phyloP scores from a whole-genome alignment of 2,113 vertebrate genomes.

The Naja naja region DNA sequence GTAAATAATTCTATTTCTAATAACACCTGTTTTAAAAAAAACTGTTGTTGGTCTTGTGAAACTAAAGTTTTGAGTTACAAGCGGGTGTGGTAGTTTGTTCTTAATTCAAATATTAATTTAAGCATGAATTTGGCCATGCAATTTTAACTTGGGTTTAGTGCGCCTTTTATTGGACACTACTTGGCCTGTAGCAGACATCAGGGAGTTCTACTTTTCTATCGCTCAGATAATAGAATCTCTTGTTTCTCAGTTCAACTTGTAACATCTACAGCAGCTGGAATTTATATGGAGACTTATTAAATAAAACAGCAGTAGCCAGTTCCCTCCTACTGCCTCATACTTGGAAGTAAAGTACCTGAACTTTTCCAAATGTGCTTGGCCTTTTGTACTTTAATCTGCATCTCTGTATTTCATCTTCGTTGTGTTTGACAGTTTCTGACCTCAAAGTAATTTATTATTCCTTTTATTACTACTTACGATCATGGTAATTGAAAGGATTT shows the following conservation, averaged over 20 bases:
- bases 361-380: constrained; percentile 59
- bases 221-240: constrained; percentile 56
- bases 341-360: constrained; percentile 65
- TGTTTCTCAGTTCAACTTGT: constrained; percentile 64
- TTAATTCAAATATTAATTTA: constrained; percentile 25
- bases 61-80: background rate
- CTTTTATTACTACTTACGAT: constrained; percentile 70
- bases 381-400: constrained; percentile 62
- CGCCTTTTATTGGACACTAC: constrained; percentile 21
- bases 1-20: constrained; percentile 13
- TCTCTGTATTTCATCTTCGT: constrained; percentile 66
- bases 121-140: constrained; percentile 7
- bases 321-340: constrained; percentile 64
- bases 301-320: constrained; percentile 73
- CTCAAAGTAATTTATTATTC: constrained; percentile 70
- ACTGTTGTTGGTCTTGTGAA: constrained; percentile 1
- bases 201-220: constrained; percentile 20
- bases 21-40: constrained; percentile 9
- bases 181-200: constrained; percentile 27
- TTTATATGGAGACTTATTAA: constrained; percentile 72
- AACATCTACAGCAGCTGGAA: constrained; percentile 72
- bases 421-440: constrained; percentile 68
- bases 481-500: constrained; percentile 66
- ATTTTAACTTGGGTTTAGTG: constrained; percentile 28
- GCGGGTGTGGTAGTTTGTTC: constrained; percentile 23